Conservation (phyloP, 2,113 vertebrate species). For the Pogona vitticeps region DNA sequence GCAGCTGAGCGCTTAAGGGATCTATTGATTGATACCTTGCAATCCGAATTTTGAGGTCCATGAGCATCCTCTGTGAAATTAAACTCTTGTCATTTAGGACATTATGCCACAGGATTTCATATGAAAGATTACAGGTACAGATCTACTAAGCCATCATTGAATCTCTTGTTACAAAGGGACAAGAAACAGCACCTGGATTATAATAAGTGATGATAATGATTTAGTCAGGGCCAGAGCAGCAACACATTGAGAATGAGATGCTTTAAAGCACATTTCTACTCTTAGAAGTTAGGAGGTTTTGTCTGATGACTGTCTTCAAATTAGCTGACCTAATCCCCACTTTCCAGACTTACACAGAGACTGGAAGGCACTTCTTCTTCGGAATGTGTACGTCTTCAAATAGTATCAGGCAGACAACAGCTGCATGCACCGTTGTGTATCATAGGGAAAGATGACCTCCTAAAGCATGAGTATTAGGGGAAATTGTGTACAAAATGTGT, state of each 20-base stretch:
- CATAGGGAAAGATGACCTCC: background rate
- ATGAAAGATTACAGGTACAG: background rate
- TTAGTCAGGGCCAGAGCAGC: background rate
- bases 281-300: no score
- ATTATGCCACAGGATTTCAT: background rate
- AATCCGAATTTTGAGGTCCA: background rate
- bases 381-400: background rate
- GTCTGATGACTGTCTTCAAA: no score
- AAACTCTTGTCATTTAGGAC: background rate
- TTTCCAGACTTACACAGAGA: background rate
- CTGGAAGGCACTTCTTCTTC: background rate
- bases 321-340: background rate
- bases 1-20: background rate
- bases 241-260: background rate
- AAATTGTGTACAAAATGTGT: background rate
- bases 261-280: background rate
- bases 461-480: background rate
- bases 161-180: background rate
- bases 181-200: background rate
- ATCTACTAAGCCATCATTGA: background rate
- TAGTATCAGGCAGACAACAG: background rate
- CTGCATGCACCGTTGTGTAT: background rate
- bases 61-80: conserved; percentile 2
- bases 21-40: background rate
- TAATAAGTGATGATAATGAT: background rate